Percentiles rank a stretch among this genome's conserved stretches.
phyloP scores from a whole-genome alignment of 2,888 invertebrate species.

The Dryadula phaetusa region DNA sequence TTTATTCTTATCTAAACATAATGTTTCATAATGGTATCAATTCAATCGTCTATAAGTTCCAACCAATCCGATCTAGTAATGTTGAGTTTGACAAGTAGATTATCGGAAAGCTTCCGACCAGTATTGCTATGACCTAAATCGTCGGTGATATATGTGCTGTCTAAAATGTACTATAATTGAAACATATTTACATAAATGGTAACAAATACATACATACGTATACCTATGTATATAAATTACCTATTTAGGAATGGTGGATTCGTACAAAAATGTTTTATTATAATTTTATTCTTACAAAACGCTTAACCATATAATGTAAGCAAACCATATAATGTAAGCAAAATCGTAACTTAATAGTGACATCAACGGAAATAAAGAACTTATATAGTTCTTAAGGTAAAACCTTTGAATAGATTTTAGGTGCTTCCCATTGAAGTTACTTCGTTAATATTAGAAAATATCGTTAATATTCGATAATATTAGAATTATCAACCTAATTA shows the following conservation, averaged over 20 bases:
- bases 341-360: not conserved
- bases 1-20: conserved; percentile 7
- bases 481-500: not conserved
- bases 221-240: not conserved
- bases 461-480: not conserved
- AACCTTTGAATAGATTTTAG: conserved; percentile 12
- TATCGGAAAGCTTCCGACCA: conserved; percentile 64
- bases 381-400: conserved; percentile 2
- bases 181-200: conserved; percentile 1
- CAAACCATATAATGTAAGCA: not conserved
- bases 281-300: not conserved
- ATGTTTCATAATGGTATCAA: conserved; percentile 20
- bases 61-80: conserved; percentile 42
- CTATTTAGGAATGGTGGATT: not conserved
- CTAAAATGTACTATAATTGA: conserved; percentile 46
- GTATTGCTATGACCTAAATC: conserved; percentile 62
- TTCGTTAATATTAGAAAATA: not conserved
- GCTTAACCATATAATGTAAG: not conserved
- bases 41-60: conserved; percentile 30
- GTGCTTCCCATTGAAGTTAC: not conserved
- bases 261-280: not conserved
- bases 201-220: not conserved
- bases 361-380: not conserved
- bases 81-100: conserved; percentile 69
- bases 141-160: conserved; percentile 44